Conservation (phyloP, 2,888 invertebrate species). For the Eustalomyia histrio region DNA sequence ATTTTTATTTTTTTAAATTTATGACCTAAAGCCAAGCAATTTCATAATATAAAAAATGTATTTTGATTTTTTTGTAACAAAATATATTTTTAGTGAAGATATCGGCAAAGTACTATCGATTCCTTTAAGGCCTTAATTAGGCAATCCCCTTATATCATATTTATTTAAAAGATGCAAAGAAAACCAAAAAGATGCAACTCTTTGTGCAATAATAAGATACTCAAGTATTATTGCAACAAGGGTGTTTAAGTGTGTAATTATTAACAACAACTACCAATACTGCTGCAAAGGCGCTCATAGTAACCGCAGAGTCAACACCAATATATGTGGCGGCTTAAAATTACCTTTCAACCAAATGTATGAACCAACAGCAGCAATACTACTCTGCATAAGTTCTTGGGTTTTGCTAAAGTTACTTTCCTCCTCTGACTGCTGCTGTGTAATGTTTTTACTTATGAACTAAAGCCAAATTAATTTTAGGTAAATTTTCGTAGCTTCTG, state of each 20-base stretch:
- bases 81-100: too few relatives aligned
- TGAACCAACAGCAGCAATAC: neutral
- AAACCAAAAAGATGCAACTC: neutral
- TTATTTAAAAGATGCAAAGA: neutral
- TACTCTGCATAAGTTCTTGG: constrained; percentile 1
- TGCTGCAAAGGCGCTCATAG: constrained; percentile 25
- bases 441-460: constrained; percentile 27
- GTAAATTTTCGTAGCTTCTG: constrained; percentile 34
- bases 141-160: too few relatives aligned
- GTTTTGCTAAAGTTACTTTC: neutral
- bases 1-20: too few relatives aligned
- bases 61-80: too few relatives aligned
- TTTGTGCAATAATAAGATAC: neutral
- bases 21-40: too few relatives aligned
- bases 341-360: constrained; percentile 20
- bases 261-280: constrained; percentile 1
- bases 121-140: too few relatives aligned
- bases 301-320: constrained; percentile 53
- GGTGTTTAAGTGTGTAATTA: constrained; percentile 9
- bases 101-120: too few relatives aligned
- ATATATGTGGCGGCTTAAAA: constrained; percentile 42
- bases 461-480: constrained; percentile 42
- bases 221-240: neutral
- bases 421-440: neutral
- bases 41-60: too few relatives aligned